These are phyloP conservation scores for Caenorhabditis inopinata DNA, from an alignment of 1,140 invertebrate genomes.

Conservation along the genomic window DNA sequence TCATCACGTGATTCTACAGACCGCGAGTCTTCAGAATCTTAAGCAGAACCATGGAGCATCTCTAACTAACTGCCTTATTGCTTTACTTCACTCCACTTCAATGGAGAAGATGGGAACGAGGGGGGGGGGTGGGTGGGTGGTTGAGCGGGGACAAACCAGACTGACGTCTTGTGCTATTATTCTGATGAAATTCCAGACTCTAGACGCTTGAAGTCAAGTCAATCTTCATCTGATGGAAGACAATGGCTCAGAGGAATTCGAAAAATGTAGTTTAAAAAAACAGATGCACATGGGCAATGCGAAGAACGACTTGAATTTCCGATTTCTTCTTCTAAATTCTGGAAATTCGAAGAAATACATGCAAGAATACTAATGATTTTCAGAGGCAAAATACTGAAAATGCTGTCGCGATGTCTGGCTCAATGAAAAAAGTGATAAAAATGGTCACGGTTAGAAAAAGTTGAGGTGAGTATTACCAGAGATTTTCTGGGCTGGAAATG, in stretches of 20 bases:
- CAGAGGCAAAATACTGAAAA: too few species aligned
- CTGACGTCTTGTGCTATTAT: slow-evolving; percentile 28
- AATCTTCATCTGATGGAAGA: background rate
- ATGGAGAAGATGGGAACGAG: background rate
- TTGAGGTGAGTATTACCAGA: too few species aligned
- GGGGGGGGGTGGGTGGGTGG: too few species aligned
- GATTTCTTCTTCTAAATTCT: too few species aligned
- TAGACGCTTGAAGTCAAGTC: background rate
- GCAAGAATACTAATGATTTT: too few species aligned
- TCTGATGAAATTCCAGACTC: slow-evolving; percentile 24
- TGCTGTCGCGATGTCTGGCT: too few species aligned
- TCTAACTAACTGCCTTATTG: background rate
- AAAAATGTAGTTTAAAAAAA: background rate
- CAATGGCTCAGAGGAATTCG: background rate
- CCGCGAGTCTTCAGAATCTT: too few species aligned
- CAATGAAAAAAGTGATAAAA: too few species aligned
- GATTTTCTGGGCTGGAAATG: too few species aligned
- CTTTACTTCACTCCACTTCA: background rate
- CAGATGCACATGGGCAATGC: background rate
- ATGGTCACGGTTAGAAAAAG: too few species aligned
- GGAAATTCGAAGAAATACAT: too few species aligned
- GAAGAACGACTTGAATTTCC: slow-evolving; percentile 10
- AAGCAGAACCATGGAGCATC: too few species aligned
- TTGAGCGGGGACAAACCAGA: background rate
- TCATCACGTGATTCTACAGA: slow-evolving; percentile 16